These are phyloP conservation scores for Microtus obscurus DNA, from an alignment of 2,797 vertebrate genomes.

Conservation along the genomic window DNA sequence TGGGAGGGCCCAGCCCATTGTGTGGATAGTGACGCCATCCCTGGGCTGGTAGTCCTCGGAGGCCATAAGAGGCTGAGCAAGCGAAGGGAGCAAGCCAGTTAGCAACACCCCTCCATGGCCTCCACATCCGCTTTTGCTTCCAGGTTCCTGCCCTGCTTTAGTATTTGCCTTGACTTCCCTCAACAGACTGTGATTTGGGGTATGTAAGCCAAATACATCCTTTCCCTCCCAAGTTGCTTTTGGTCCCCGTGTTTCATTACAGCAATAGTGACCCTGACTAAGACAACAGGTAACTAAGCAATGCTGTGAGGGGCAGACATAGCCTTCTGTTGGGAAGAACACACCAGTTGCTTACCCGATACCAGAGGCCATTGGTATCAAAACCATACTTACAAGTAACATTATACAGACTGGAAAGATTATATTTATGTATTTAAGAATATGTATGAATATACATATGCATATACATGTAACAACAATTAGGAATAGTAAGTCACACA, in stretches of 20 bases:
- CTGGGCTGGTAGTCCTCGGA: background rate
- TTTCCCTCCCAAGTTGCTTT: background rate
- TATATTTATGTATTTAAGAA: background rate
- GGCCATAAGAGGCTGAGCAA: background rate
- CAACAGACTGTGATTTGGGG: background rate
- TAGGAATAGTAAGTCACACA: too few relatives aligned
- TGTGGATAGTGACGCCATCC: background rate
- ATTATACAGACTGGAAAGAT: background rate
- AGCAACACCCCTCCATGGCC: background rate
- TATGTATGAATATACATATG: background rate
- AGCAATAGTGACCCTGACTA: background rate
- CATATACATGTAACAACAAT: background rate
- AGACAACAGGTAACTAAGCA: background rate
- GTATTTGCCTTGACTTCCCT: background rate
- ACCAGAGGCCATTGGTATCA: background rate
- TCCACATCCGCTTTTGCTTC: background rate
- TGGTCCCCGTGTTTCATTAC: background rate
- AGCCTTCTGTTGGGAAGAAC: background rate
- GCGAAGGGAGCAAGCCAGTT: background rate
- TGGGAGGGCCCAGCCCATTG: background rate
- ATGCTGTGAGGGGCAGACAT: background rate
- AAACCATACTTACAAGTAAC: background rate
- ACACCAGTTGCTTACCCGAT: background rate
- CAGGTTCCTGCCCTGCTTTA: background rate
- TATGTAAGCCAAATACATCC: background rate